Percentiles rank a stretch among this genome's conserved stretches.
These are phyloP conservation scores for Eutolmus rufibarbis DNA, from an alignment of 2,888 invertebrate species.

Conservation along the genomic window DNA sequence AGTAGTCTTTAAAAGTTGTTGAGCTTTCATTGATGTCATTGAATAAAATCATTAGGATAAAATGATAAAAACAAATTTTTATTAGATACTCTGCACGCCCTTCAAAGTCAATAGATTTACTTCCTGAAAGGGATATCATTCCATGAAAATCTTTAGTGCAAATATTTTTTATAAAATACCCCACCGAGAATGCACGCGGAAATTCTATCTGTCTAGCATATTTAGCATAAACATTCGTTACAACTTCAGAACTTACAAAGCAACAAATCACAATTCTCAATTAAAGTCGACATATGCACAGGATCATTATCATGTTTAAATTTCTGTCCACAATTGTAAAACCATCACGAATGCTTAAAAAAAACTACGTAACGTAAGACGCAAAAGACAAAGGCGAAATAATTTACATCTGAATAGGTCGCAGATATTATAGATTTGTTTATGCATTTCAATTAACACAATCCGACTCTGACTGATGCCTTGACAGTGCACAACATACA, in stretches of 20 bases:
- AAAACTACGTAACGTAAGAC: not conserved
- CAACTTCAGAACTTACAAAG: not conserved
- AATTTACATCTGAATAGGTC: not conserved
- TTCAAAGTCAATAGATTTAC: no score
- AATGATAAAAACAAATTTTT: no score
- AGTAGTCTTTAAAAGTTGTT: no score
- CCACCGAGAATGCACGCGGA: not conserved
- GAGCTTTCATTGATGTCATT: no score
- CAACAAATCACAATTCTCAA: not conserved
- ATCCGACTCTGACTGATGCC: not conserved
- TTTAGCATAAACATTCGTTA: not conserved
- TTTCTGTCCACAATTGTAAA: not conserved
- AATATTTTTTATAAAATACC: no score
- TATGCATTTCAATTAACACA: not conserved
- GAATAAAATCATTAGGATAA: no score
- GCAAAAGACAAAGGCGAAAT: not conserved
- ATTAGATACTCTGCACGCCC: no score
- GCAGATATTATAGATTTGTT: not conserved
- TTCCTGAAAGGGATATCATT: no score
- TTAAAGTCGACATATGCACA: not conserved
- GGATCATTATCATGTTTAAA: not conserved
- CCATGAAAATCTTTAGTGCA: not conserved
- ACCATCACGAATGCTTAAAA: not conserved
- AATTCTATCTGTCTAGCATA: not conserved
- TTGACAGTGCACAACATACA: not conserved